Evolutionary conservation across 2,113 vertebrate genomes (phyloP), one percentile per base, ranked within the genome.

Genomic region (Trogon melanurus): DNA sequence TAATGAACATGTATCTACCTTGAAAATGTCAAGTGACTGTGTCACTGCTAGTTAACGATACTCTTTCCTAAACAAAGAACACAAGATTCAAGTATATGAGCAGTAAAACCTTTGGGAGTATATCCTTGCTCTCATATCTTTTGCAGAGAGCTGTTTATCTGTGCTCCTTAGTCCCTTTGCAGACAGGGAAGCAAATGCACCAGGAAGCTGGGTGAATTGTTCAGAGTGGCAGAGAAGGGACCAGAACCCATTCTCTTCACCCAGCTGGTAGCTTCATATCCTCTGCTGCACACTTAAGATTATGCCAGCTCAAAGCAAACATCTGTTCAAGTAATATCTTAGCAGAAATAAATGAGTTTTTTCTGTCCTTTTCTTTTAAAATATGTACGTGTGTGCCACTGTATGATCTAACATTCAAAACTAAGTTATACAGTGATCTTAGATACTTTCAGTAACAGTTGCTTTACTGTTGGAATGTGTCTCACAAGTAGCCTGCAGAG

Each of bases 391-490:
- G 58, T 32, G 69, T 70, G 80, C 44, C 51, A 67, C 30, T 78
- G 69, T 86, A 56, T 32, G 44, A 95, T n/a, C 29, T 86, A 79
- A 71, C 73, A 90, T 56, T 95, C 79, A 91, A 81, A 91, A 85
- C 54, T 91, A 71, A 81, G 89, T 93, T 78, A 71, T 18, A 75
- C 72, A 64, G 34, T 29, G 54, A 89, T 89, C 72, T 89, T 71
- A 36, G 44, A 32, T 83, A 81, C 71, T 91, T 96, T 92, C 78
- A 86, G 76, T 45, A 86, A 70, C 53, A 27, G 16, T 84, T 84
- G 48, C 34, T 90, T 93, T 78, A 71, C 89, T 86, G 60, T 83
- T 93, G 89, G 82, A 95, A 74, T 3, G 1, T 13, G 36, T 64
- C 69, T 91, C 47, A 79, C 50, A 89, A 81, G 56, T 74, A 84